Conservation (phyloP, 2,888 invertebrate species). For the Nyleta sp. region DNA sequence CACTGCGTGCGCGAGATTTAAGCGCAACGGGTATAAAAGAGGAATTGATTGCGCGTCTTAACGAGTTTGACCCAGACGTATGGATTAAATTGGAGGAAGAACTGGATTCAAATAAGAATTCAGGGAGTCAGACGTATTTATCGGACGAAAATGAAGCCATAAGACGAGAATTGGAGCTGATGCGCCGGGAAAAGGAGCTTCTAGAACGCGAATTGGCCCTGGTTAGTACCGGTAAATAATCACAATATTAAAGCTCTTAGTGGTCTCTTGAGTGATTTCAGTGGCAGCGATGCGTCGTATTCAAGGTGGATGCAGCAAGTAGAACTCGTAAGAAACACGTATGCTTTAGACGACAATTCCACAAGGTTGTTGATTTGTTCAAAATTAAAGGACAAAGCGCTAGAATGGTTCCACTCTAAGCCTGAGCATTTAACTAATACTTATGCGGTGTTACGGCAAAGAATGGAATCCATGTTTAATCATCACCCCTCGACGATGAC, state of each 20-base stretch:
- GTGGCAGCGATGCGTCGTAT: constrained; percentile 22
- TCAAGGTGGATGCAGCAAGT: constrained; percentile 55
- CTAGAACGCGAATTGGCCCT: not conserved
- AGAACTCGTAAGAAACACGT: constrained; percentile 28
- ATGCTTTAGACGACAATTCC: constrained; percentile 32
- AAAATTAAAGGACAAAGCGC: constrained; percentile 45
- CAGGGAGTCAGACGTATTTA: too few species aligned
- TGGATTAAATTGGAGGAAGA: not conserved
- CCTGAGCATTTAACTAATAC: constrained; percentile 40
- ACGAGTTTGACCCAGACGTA: not conserved
- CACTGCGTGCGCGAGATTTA: not conserved
- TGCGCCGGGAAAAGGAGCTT: not conserved
- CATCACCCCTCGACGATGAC: constrained; percentile 45
- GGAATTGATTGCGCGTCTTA: constrained; percentile 11
- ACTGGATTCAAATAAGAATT: too few species aligned
- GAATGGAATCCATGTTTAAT: constrained; percentile 53
- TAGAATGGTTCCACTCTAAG: constrained; percentile 62
- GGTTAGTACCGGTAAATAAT: not conserved
- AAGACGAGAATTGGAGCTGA: not conserved
- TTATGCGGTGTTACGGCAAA: constrained; percentile 8
- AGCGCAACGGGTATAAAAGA: constrained; percentile 18
- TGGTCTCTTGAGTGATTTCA: constrained; percentile 39
- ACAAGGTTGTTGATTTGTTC: constrained; percentile 34
- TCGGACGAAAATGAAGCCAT: not conserved
- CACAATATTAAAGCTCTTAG: constrained; percentile 1